phyloP scores from a whole-genome alignment of 2,888 invertebrate genomes.

The Gordius sp. region DNA sequence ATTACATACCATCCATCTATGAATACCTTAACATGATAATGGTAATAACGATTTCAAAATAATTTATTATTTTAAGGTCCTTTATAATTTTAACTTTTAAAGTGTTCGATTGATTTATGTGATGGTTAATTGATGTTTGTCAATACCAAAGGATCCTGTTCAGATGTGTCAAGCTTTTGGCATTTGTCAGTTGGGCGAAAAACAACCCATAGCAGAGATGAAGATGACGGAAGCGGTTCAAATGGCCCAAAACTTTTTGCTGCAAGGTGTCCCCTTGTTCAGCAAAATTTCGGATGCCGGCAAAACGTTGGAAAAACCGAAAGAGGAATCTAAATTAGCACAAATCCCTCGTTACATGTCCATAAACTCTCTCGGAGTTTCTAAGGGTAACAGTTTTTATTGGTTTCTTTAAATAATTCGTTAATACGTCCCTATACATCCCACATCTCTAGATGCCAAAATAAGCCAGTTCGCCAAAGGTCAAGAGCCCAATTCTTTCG shows the following conservation, averaged over 20 bases:
- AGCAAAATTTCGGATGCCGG: no score
- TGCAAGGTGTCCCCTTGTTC: not conserved
- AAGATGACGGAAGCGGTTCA: not conserved
- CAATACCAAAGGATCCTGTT: not conserved
- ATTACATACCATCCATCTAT: constrained; percentile 11
- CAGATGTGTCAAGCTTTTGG: constrained; percentile 9
- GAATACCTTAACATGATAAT: constrained; percentile 11
- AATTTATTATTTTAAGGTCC: not conserved
- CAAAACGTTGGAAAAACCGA: no score
- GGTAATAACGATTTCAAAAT: not conserved
- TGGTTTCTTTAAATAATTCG: not conserved
- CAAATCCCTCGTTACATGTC: no score
- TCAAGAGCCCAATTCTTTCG: not conserved
- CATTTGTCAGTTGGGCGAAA: not conserved
- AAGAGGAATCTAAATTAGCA: no score
- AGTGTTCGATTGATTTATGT: not conserved
- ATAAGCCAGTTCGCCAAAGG: not conserved
- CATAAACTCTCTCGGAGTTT: no score
- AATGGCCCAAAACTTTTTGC: not conserved
- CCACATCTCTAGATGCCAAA: not conserved
- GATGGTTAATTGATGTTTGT: no score
- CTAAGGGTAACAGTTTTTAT: not conserved
- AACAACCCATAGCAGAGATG: not conserved
- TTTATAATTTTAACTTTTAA: not conserved
- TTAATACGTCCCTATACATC: not conserved